These are phyloP conservation scores for Cerastis leucographa DNA, from an alignment of 2,888 invertebrate species.

Conservation along the genomic window DNA sequence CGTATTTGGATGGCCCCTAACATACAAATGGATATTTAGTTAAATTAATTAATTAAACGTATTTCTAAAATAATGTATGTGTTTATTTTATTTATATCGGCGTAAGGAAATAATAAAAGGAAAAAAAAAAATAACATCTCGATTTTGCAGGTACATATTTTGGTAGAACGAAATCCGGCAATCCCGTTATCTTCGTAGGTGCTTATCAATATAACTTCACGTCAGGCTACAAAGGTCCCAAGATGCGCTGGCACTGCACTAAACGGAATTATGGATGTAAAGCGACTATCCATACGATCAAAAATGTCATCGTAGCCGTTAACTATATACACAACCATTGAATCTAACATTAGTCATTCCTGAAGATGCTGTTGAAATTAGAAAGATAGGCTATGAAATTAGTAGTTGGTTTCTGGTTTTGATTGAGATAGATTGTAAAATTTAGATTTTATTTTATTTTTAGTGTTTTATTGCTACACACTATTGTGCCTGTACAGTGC, in stretches of 20 bases:
- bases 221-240: constrained; percentile 18
- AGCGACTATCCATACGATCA: constrained; percentile 11
- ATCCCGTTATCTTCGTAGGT: constrained; percentile 15
- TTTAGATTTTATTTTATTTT: not conserved
- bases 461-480: not conserved
- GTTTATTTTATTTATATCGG: not conserved
- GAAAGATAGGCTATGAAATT: not conserved
- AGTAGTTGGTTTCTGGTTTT: not conserved
- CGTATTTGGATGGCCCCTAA: too few relatives aligned
- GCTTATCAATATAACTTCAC: constrained; percentile 26
- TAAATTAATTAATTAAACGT: not conserved
- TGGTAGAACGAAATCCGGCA: constrained; percentile 11
- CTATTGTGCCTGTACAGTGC: not conserved
- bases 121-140: not conserved
- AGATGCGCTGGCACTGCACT: constrained; percentile 29
- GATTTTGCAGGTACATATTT: not conserved
- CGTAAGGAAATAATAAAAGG: too few relatives aligned
- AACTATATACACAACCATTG: constrained; percentile 14
- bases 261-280: constrained; percentile 25
- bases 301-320: constrained; percentile 8
- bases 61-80: not conserved
- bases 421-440: not conserved
- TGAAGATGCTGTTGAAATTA: not conserved
- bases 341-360: not conserved
- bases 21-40: too few relatives aligned